A percentile compares a stretch with the other conserved stretches of the same genome.
Conservation (phyloP, 2,888 invertebrate genomes). For the Melipona bicolor region DNA sequence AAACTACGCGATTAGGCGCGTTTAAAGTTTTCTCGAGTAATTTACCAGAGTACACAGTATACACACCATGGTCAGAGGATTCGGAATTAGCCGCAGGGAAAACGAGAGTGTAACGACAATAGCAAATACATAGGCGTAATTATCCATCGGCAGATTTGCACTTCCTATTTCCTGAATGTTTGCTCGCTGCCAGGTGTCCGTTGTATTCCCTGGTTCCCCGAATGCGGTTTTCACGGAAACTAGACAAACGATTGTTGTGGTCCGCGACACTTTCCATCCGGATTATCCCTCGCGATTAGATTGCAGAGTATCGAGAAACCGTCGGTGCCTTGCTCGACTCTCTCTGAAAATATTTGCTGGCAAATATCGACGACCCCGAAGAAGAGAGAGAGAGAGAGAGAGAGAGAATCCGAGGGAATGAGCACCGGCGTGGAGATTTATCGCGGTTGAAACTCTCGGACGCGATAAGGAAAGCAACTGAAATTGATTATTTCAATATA, state of each 20-base stretch:
- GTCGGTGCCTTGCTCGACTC: slow-evolving; percentile 32
- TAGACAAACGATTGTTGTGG: slow-evolving; percentile 7
- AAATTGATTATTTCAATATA: slow-evolving; percentile 37
- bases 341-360: slow-evolving; percentile 33
- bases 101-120: background rate
- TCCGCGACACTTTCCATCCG: slow-evolving; percentile 33
- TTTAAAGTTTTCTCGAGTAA: background rate
- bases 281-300: slow-evolving; percentile 55
- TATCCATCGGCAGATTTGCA: slow-evolving; percentile 37
- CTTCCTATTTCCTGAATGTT: slow-evolving; percentile 27
- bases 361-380: background rate
- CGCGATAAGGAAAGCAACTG: slow-evolving; percentile 25
- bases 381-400: too few relatives aligned
- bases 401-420: background rate
- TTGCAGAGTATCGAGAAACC: slow-evolving; percentile 11
- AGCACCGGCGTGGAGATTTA: background rate
- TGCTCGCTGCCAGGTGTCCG: slow-evolving; percentile 46
- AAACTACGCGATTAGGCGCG: background rate
- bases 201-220: background rate
- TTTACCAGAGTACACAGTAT: background rate
- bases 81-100: background rate
- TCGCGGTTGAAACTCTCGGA: background rate
- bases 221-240: background rate
- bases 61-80: background rate
- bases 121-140: slow-evolving; percentile 1